Evolutionary conservation across 2,888 invertebrate genomes (phyloP).

Genomic region (Acleris holmiana): DNA sequence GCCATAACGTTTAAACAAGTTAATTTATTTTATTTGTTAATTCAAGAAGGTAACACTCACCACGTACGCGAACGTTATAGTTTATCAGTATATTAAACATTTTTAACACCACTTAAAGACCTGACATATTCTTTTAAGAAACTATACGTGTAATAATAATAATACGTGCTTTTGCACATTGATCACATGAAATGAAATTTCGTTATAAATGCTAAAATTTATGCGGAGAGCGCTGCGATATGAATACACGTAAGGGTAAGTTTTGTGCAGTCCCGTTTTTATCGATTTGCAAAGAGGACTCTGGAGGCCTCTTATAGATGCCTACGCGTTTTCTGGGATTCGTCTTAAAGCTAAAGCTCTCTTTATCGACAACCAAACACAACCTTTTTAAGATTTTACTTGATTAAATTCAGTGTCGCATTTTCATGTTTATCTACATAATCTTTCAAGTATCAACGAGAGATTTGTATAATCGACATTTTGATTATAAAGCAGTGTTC

Average conservation of each 20-base stretch:
- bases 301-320: conserved; percentile 39
- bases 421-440: not conserved
- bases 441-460: not conserved
- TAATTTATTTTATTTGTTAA: no score
- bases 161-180: no score
- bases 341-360: not conserved
- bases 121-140: not conserved
- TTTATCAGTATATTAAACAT: no score
- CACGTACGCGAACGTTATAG: no score
- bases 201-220: not conserved
- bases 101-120: no score
- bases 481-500: no score
- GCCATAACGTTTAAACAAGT: no score
- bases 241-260: conserved; percentile 33
- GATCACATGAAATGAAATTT: not conserved
- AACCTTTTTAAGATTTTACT: no score
- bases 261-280: conserved; percentile 42
- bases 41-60: no score
- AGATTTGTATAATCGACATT: not conserved
- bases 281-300: conserved; percentile 46
- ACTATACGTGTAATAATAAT: not conserved
- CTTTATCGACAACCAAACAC: no score
- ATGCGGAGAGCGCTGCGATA: conserved; percentile 15
- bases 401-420: not conserved
- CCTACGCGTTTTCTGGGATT: conserved; percentile 32